Evolutionary conservation across 2,797 vertebrate genomes (phyloP), one percentile per base, ranked within the genome.

Genomic region (Atherinosoma microstoma): DNA sequence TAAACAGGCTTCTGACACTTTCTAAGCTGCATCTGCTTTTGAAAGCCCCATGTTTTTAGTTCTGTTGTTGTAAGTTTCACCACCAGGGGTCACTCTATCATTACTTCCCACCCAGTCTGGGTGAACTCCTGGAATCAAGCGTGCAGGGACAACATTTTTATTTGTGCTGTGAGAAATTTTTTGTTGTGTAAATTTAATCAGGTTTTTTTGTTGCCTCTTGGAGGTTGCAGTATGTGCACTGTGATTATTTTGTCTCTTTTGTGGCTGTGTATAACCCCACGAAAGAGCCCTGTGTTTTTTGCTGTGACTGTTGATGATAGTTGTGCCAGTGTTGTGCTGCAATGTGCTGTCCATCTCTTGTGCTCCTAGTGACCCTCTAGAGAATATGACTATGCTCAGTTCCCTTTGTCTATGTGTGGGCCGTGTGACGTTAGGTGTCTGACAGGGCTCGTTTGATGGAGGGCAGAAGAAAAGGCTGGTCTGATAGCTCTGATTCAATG

Each of bases 71-170:
- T 68, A 54, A 64, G 29, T 75, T n/a, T 68, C 1, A 20, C 91
- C 93, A 93, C 82, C 57, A 93, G 93, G 90, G 90, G 92, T 88
- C 92, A 92, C 87, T 87, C 67, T 89, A 69, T 75, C 68, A 89
- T 87, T 73, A 83, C 85, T 53, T 69, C 73, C 83, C 36, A 71
- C 20, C 24, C 62, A 11, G 24, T 30, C 16, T 58, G 49, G 68
- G 42, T 15, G 13, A 58, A 73, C 32, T 32, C 24, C 51, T 61
- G 22, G 53, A 45, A n/a, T 56, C 8, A 64, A 40, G 22, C 51
- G 42, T 58, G 29, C 29, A 42, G n/a, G 45, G 22, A 36, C 24
- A 45, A 15, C 29, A 6, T 47, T 70, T 73, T 24, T 58, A 70
- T 76, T 78, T 40, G 8, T 34, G 18, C 24, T 63, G 32, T 35